Conservation (phyloP, 2,888 invertebrate genomes). For the Leistus spinibarbis region DNA sequence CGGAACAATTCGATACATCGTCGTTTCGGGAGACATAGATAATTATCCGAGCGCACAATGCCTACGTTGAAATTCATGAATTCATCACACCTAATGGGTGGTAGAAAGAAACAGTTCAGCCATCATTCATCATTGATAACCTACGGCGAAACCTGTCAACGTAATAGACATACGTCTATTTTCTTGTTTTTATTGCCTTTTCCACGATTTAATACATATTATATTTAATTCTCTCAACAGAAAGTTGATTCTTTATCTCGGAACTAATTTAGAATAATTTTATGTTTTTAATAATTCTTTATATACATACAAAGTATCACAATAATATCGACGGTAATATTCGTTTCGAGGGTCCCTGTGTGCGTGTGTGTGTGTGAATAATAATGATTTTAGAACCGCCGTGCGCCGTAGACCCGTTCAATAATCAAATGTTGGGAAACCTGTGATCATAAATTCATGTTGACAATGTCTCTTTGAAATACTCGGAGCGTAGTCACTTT, state of each 20-base stretch:
- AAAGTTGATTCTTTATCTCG: no score
- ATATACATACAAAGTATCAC: no score
- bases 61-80: constrained; percentile 33
- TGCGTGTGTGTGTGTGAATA: no score
- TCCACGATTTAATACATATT: not conserved
- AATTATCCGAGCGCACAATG: constrained; percentile 22
- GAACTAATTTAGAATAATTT: no score
- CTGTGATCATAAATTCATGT: not conserved
- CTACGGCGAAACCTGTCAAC: constrained; percentile 1
- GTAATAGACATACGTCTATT: constrained; percentile 32
- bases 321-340: no score
- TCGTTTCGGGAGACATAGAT: constrained; percentile 2
- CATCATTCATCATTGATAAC: constrained; percentile 28
- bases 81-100: constrained; percentile 4
- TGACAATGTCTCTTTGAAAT: not conserved
- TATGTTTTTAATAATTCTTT: no score
- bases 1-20: not conserved
- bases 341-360: no score
- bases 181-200: not conserved
- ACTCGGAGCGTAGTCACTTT: not conserved
- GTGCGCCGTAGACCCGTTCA: not conserved
- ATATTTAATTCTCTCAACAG: no score
- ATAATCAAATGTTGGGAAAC: no score
- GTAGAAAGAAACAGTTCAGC: not conserved
- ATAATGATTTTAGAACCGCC: not conserved